phyloP scores from a whole-genome alignment of 2,888 invertebrate species.

The Drosophila anomalata region DNA sequence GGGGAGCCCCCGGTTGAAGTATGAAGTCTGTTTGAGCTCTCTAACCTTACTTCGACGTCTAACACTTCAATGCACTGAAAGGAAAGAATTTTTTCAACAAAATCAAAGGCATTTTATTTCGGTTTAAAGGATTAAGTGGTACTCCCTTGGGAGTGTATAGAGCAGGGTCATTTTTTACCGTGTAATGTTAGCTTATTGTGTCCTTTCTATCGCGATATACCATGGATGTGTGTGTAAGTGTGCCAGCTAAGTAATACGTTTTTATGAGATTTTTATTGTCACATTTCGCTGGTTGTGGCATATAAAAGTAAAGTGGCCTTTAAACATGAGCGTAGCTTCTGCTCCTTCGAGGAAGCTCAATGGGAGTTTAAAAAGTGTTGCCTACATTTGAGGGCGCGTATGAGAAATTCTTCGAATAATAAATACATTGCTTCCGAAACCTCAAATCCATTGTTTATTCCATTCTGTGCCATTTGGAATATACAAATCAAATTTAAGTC shows the following conservation, averaged over 20 bases:
- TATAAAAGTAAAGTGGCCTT: constrained; percentile 47
- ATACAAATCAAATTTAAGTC: constrained; percentile 40
- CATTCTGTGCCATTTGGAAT: constrained; percentile 31
- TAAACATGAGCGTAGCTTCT: constrained; percentile 34
- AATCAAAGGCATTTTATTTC: background rate
- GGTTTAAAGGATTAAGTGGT: background rate
- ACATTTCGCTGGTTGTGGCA: constrained; percentile 70
- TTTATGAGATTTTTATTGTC: constrained; percentile 77
- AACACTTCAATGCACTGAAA: constrained; percentile 12
- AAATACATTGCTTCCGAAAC: constrained; percentile 15
- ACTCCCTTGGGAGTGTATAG: background rate
- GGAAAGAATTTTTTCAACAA: background rate
- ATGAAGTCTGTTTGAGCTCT: constrained; percentile 22
- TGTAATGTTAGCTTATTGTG: constrained; percentile 7
- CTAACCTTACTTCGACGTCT: constrained; percentile 1
- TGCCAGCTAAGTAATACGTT: constrained; percentile 65
- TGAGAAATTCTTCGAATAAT: constrained; percentile 3
- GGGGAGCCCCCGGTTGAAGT: constrained; percentile 13
- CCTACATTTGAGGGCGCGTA: constrained; percentile 25
- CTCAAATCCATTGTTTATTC: constrained; percentile 28
- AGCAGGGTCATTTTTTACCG: background rate
- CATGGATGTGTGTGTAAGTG: constrained; percentile 1
- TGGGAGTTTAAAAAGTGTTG: constrained; percentile 30
- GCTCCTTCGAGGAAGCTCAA: constrained; percentile 9
- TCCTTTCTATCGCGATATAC: background rate